A percentile compares a stretch with the other conserved stretches of the same genome.
These are phyloP conservation scores for Anniella stebbinsi DNA, from an alignment of 2,797 vertebrate genomes.

Conservation along the genomic window DNA sequence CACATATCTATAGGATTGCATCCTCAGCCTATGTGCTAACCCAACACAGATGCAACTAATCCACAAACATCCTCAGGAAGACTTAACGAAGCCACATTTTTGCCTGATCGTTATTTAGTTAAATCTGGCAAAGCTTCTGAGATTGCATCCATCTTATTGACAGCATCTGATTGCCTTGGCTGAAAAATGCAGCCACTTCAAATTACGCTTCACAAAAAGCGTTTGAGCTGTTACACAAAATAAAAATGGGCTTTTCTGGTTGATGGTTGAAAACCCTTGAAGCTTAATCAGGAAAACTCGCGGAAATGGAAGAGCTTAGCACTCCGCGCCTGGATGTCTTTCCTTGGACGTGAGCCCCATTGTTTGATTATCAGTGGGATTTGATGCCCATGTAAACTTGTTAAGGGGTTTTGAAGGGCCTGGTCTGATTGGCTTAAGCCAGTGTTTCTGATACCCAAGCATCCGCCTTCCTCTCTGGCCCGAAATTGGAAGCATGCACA, in stretches of 20 bases:
- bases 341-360: not conserved
- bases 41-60: conserved; percentile 71
- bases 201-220: conserved; percentile 68
- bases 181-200: conserved; percentile 75
- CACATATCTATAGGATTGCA: too few relatives aligned
- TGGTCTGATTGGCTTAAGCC: not conserved
- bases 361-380: not conserved
- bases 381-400: not conserved
- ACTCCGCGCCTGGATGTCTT: not conserved
- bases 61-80: conserved; percentile 78
- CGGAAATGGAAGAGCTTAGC: not conserved
- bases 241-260: conserved; percentile 56
- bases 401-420: not conserved
- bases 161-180: conserved; percentile 74
- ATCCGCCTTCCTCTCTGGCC: not conserved
- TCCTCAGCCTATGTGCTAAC: conserved; percentile 37
- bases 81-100: conserved; percentile 77
- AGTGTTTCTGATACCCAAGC: not conserved
- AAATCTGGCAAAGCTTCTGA: conserved; percentile 76
- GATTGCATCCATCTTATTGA: conserved; percentile 79
- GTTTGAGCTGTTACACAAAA: conserved; percentile 64
- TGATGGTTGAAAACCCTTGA: conserved; percentile 55
- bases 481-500: not conserved
- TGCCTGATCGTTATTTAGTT: conserved; percentile 80
- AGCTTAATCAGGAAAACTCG: conserved; percentile 10